Percentiles rank a stretch among this genome's conserved stretches.
phyloP scores from a whole-genome alignment of 2,888 invertebrate genomes.

The Archaeoteleia sp. region DNA sequence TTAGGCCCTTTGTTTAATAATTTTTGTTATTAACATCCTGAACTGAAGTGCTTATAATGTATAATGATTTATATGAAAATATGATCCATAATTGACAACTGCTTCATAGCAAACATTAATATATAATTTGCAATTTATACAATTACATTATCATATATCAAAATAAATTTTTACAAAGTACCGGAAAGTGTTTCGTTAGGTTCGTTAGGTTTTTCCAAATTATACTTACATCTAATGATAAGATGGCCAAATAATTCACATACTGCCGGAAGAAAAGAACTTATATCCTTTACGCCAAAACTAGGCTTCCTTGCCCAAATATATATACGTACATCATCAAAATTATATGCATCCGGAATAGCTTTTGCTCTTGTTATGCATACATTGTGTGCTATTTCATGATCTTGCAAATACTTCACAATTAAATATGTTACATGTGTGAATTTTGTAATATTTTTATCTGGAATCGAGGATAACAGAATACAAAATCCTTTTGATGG shows the following conservation, averaged over 20 bases:
- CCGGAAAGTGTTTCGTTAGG: too few relatives aligned
- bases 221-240: conserved; percentile 79
- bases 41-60: too few relatives aligned
- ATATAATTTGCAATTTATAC: too few relatives aligned
- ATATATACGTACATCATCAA: conserved; percentile 77
- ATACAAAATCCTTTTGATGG: conserved; percentile 85
- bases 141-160: too few relatives aligned
- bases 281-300: conserved; percentile 78
- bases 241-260: conserved; percentile 87
- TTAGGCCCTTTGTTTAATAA: too few relatives aligned
- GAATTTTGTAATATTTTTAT: conserved; percentile 64
- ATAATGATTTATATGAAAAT: too few relatives aligned
- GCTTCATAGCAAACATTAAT: neutral
- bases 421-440: conserved; percentile 75
- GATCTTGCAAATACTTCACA: conserved; percentile 78
- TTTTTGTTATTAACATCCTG: too few relatives aligned
- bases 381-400: conserved; percentile 85
- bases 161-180: too few relatives aligned
- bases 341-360: conserved; percentile 56
- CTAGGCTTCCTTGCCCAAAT: conserved; percentile 81
- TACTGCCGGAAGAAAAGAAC: conserved; percentile 82
- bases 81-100: too few relatives aligned
- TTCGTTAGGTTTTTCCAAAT: neutral
- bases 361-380: conserved; percentile 79
- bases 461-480: conserved; percentile 74